These are phyloP conservation scores for Pipa parva DNA, from an alignment of 2,113 vertebrate genomes.

Conservation along the genomic window DNA sequence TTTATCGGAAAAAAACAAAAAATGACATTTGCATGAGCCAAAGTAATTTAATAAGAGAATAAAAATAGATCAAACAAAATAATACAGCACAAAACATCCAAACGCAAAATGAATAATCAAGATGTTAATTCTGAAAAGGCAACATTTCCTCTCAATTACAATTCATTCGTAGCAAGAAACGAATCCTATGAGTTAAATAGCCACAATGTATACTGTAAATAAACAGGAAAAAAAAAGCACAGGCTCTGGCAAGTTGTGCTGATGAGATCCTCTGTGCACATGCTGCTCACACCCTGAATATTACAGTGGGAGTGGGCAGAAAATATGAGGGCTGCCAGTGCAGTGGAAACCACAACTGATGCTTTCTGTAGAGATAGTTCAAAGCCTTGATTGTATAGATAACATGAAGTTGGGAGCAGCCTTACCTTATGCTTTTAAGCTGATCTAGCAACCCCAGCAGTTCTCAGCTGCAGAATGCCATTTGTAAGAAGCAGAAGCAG, in stretches of 20 bases:
- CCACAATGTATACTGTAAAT: too few species aligned
- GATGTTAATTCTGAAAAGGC: too few species aligned
- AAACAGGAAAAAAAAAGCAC: not conserved
- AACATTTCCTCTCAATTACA: too few species aligned
- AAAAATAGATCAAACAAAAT: too few species aligned
- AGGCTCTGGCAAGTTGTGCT: not conserved
- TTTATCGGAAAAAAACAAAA: too few species aligned
- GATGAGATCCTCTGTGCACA: not conserved
- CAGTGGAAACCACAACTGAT: not conserved
- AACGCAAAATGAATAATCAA: too few species aligned
- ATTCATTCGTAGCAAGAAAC: too few species aligned
- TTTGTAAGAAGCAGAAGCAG: constrained; percentile 51
- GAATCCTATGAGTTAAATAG: too few species aligned
- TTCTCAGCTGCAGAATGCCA: constrained; percentile 51
- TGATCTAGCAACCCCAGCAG: constrained; percentile 40
- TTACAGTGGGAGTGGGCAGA: not conserved
- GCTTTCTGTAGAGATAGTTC: not conserved
- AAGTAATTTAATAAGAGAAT: too few species aligned
- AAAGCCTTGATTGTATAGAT: not conserved
- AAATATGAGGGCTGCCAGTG: not conserved
- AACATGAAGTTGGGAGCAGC: constrained; percentile 1
- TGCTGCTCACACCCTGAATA: not conserved
- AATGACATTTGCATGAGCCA: too few species aligned
- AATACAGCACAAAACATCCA: too few species aligned
- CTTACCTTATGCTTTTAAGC: constrained; percentile 50